Base-by-base conservation (phyloP, 1,140 invertebrate genomes). In the Holotrichia oblita region DNA sequence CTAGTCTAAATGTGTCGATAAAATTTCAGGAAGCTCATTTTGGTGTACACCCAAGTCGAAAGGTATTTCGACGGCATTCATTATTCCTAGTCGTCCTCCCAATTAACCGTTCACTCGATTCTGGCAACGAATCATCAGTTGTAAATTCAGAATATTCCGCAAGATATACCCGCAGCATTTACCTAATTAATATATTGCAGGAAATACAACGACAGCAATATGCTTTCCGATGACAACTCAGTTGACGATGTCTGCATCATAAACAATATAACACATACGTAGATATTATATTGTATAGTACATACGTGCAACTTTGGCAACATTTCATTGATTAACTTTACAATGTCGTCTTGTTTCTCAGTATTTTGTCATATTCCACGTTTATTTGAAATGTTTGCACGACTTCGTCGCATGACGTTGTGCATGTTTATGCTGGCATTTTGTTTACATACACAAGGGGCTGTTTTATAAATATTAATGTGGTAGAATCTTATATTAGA, bases 111-210 rank as follows among this genome's bases (percentile, higher is more conserved):
- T 34, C 27, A 34, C 27, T 34, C 27, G 27, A 34, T 34, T 34
- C 61, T 12, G 24, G n/a, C 44, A 48, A 17, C 2, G 44, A 48
- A 48, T 48, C 27, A 34, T 34, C 61, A 24, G 20, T 69, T 34
- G 61, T 22, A 22, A 34, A 69, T 27, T 34, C 22, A 0, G 12
- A 69, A 69, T 69, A 27, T 69, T 69, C 61, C 61, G 61, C 61
- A 69, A 69, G 27, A 69, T 34, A 69, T 27, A 27, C 61, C 22
- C 61, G 22, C 17, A 27, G 61, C 27, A 69, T 69, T 27, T 24
- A 9, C 61, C 27, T 69, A 69, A 69, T 69, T 69, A 69, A 69
- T 69, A 27, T 69, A 69, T 69, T 69, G 61, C 61, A 69, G 61
- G 61, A 69, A 69, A 69, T 22, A 69, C 27, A 69, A 24, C 22